phyloP scores from a whole-genome alignment of 2,113 vertebrate species.

The Buteo buteo region DNA sequence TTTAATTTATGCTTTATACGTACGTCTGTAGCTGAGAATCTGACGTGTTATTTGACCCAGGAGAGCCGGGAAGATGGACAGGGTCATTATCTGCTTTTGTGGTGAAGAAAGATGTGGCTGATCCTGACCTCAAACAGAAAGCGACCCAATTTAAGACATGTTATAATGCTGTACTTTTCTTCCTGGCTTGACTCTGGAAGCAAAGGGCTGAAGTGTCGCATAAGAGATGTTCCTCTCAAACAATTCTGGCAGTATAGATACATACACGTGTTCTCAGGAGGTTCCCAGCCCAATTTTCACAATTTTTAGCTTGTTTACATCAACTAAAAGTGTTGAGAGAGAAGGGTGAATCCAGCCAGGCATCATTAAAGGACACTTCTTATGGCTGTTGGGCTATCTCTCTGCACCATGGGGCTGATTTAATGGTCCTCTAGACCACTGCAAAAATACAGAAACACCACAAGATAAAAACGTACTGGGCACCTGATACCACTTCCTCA shows the following conservation, averaged over 20 bases:
- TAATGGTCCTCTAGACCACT: background rate
- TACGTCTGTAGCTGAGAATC: background rate
- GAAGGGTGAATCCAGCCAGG: background rate
- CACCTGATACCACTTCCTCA: background rate
- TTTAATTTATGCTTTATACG: background rate
- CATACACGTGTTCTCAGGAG: background rate
- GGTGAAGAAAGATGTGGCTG: background rate
- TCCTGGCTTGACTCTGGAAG: background rate
- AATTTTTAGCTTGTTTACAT: background rate
- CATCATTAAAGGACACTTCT: background rate
- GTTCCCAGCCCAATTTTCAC: background rate
- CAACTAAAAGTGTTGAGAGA: background rate
- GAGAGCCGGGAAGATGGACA: background rate
- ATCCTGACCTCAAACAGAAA: background rate
- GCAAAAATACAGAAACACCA: background rate
- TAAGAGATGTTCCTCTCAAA: background rate
- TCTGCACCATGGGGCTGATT: fast-evolving
- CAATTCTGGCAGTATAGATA: background rate
- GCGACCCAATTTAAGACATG: background rate
- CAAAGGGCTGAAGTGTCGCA: background rate
- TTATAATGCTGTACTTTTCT: background rate
- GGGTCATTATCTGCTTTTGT: background rate
- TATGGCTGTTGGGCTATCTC: background rate
- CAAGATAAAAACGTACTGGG: background rate
- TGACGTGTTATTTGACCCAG: background rate